Base-by-base conservation (phyloP, 92 coral and sea anemone genomes). In the Zoanthus sansibaricus region DNA sequence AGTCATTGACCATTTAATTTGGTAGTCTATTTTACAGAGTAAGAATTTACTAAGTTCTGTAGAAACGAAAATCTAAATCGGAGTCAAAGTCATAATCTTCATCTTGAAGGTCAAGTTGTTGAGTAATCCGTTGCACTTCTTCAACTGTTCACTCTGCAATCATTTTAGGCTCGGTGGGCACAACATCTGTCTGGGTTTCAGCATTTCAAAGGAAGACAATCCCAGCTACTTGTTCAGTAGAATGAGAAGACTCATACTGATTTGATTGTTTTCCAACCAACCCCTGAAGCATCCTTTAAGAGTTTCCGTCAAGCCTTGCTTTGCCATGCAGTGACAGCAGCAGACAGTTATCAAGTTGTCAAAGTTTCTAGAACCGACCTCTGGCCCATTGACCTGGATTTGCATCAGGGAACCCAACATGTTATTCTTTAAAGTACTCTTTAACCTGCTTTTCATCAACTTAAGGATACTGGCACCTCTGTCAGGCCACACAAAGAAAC, bases 291-390 rank as follows among this genome's bases (percentile, higher is more conserved):
- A 47, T 48, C 10, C 37, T 14, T 14, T 6, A 55, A 52, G 7
- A 52, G 32, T 25, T 78, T 78, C 69, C 69, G 49, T 78, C 83
- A 52, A 67, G 83, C 4, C 83, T 78, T 78, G 69, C 83, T 78
- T 11, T 78, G 71, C 70, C 66, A 78, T 45, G 15, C 69, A 20
- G 42, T 55, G 71, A 78, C 16, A 49, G 71, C 83, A 78, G 69
- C 83, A 54, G 25, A 25, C 25, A 37, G 73, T 78, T 18, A 78
- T 7, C 42, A 77, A 52, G 83, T 77, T 77, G 83, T 78, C 83
- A 78, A 78, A 78, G 25, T 78, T 48, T 71, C 54, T 78, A 78
- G 32, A 52, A 78, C 83, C 83, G 52, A 30, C 83, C 69, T 78
- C 83, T 37, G 42, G 42, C 42, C 4, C 42, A 37, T 37, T 37